Evolutionary conservation across 2,113 vertebrate species (phyloP).

Genomic region (Xenus cinereus): DNA sequence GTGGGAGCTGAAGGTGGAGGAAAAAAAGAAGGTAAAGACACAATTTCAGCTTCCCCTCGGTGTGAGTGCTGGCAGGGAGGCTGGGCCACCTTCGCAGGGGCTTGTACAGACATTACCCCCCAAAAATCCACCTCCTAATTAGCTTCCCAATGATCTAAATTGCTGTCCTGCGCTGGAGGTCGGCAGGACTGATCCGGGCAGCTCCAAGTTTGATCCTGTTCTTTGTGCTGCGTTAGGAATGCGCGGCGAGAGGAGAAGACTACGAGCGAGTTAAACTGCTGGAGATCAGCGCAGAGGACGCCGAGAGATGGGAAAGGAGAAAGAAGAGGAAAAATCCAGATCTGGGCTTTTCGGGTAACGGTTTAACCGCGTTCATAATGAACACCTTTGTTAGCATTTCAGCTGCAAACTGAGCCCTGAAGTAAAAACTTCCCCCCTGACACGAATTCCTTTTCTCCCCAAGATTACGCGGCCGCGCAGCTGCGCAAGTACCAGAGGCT

Average conservation of each 20-base stretch:
- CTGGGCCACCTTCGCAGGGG: rapidly evolving
- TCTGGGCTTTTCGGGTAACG: constrained; percentile 90
- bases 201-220: rapidly evolving
- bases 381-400: rapidly evolving
- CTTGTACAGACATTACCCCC: rapidly evolving
- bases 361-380: rapidly evolving
- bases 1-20: constrained; percentile 86
- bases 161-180: rapidly evolving
- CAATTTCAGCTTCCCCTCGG: rapidly evolving
- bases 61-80: rapidly evolving
- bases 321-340: constrained; percentile 94
- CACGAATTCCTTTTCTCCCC: background rate
- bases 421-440: rapidly evolving
- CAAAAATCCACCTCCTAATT: rapidly evolving
- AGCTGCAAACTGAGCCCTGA: rapidly evolving
- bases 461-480: constrained; percentile 95
- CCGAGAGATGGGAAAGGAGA: constrained; percentile 92
- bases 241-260: constrained; percentile 85
- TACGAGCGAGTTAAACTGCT: constrained; percentile 90
- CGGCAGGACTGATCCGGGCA: background rate
- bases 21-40: constrained; percentile 85
- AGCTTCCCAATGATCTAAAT: rapidly evolving
- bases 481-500: constrained; percentile 93
- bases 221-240: constrained; percentile 77
- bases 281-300: constrained; percentile 93